Conservation (phyloP, 2,797 vertebrate species). For the Gymnoscopelus microlampas region DNA sequence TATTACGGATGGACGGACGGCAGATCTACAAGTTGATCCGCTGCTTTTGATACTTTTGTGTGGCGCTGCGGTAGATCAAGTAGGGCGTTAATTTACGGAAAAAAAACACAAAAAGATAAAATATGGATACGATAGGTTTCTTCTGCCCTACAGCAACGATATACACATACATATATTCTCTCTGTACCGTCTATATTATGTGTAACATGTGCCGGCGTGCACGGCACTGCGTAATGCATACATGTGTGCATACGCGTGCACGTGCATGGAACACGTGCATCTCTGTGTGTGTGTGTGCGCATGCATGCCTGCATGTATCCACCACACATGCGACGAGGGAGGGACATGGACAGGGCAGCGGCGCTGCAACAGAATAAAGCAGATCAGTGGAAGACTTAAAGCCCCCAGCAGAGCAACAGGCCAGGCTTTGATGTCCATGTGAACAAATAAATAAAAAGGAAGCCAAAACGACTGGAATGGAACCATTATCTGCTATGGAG, state of each 20-base stretch:
- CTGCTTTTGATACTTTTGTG: too few species aligned
- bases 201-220: too few species aligned
- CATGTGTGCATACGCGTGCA: neutral
- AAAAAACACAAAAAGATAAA: too few species aligned
- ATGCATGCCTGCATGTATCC: neutral
- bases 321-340: slow-evolving; percentile 53
- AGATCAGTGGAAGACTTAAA: slow-evolving; percentile 78
- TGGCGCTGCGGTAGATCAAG: too few species aligned
- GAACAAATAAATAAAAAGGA: slow-evolving; percentile 75
- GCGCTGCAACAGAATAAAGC: slow-evolving; percentile 52
- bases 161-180: too few species aligned
- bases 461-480: slow-evolving; percentile 73
- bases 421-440: slow-evolving; percentile 80
- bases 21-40: too few species aligned
- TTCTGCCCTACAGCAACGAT: too few species aligned
- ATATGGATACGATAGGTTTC: too few species aligned
- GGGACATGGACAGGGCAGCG: slow-evolving; percentile 67
- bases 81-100: too few species aligned
- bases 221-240: too few species aligned
- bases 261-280: neutral
- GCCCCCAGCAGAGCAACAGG: slow-evolving; percentile 62
- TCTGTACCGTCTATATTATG: too few species aligned
- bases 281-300: slow-evolving; percentile 25
- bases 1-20: too few species aligned
- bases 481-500: slow-evolving; percentile 69